Evolutionary conservation across 2,797 vertebrate genomes (phyloP).

Genomic region (Meda fulgida): DNA sequence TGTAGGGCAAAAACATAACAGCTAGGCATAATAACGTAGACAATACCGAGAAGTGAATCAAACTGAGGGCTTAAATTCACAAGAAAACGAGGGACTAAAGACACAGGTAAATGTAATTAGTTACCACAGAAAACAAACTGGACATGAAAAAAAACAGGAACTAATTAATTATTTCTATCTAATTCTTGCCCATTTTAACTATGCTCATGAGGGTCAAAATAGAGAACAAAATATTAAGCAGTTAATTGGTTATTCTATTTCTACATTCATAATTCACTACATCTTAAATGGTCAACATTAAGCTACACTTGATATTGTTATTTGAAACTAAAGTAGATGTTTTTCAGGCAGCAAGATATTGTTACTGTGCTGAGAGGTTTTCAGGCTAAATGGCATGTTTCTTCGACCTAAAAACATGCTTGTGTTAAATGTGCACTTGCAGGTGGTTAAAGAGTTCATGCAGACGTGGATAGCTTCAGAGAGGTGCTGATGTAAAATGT

Average conservation of each 20-base stretch:
- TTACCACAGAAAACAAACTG: not conserved
- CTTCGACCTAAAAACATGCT: slow-evolving; percentile 21
- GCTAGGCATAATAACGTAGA: not conserved
- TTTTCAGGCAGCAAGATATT: not conserved
- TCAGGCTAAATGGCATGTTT: slow-evolving; percentile 22
- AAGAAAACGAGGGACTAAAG: not conserved
- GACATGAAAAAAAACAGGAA: not conserved
- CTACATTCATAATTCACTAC: not conserved
- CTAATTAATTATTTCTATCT: not conserved
- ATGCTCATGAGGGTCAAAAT: not conserved
- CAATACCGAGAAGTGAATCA: not conserved
- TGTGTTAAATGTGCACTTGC: slow-evolving; percentile 28
- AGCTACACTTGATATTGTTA: too few species aligned
- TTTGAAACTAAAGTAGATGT: not conserved
- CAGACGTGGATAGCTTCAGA: slow-evolving; percentile 36
- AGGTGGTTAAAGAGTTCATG: slow-evolving; percentile 45
- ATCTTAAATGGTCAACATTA: too few species aligned
- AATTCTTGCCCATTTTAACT: not conserved
- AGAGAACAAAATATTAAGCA: not conserved
- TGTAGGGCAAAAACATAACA: too few species aligned
- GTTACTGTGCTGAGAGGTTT: not conserved
- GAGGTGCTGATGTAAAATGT: slow-evolving; percentile 56
- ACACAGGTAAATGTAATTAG: not conserved
- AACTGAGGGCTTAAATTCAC: not conserved
- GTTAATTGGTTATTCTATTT: not conserved